Conservation (phyloP, 23 tunicate species). For the Clavelina lepadiformis region DNA sequence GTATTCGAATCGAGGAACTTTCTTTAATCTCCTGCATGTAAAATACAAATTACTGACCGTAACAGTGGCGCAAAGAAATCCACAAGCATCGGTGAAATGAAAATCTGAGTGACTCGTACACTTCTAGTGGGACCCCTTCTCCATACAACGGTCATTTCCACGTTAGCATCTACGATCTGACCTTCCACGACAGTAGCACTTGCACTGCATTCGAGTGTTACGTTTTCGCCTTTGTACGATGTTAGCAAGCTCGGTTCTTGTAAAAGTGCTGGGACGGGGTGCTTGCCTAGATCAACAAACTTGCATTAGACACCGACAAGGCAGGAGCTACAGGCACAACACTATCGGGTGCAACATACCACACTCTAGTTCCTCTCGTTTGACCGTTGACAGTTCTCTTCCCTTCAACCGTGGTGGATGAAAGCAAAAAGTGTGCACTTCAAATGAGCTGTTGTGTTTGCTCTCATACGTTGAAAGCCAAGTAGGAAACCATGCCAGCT, state of each 20-base stretch:
- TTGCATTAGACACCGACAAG: background rate
- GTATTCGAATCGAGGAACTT: slow-evolving; percentile 35
- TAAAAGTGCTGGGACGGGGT: slow-evolving; percentile 66
- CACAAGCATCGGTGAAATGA: background rate
- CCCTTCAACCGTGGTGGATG: slow-evolving; percentile 74
- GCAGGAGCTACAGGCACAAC: background rate
- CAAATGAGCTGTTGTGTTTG: background rate
- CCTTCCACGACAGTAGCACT: slow-evolving; percentile 41
- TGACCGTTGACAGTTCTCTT: slow-evolving; percentile 12
- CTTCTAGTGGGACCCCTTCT: slow-evolving; percentile 27
- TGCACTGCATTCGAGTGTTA: slow-evolving; percentile 85
- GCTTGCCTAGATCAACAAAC: slow-evolving; percentile 46
- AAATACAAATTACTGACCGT: background rate
- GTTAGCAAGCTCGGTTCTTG: slow-evolving; percentile 45
- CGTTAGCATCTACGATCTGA: slow-evolving; percentile 6
- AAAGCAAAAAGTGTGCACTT: slow-evolving; percentile 35
- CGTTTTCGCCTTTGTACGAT: slow-evolving; percentile 60
- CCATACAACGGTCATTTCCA: slow-evolving; percentile 50
- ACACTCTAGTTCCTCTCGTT: slow-evolving; percentile 41
- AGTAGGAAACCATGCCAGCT: slow-evolving; percentile 45
- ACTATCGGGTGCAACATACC: slow-evolving; percentile 58
- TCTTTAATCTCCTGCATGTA: slow-evolving; percentile 8
- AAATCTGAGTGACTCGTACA: background rate
- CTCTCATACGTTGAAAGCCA: slow-evolving; percentile 40
- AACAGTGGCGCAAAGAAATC: background rate